phyloP scores from a whole-genome alignment of 2,113 vertebrate species.

The Percina caprodes region DNA sequence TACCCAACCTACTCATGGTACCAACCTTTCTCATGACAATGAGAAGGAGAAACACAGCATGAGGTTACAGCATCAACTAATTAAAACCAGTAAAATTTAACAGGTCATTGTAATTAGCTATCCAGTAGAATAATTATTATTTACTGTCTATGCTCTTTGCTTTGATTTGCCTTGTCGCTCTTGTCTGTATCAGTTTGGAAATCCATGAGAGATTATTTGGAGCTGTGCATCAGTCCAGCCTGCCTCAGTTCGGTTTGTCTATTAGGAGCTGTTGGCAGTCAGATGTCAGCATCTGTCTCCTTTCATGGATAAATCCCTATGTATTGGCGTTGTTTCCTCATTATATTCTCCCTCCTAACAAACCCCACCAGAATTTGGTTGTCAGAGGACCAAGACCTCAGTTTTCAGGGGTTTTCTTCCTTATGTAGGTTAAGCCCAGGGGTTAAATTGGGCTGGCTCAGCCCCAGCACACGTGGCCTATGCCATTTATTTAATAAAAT shows the following conservation, averaged over 20 bases:
- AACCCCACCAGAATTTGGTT: conserved; percentile 31
- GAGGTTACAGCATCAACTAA: not conserved
- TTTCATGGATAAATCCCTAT: conserved; percentile 37
- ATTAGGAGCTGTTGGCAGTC: conserved; percentile 57
- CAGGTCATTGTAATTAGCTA: not conserved
- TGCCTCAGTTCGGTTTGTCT: conserved; percentile 41
- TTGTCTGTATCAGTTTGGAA: conserved; percentile 15
- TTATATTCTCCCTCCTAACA: conserved; percentile 44
- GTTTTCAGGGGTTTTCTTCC: conserved; percentile 19
- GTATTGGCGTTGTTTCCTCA: conserved; percentile 44
- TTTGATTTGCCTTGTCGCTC: conserved; percentile 34
- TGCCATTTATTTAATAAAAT: too few relatives aligned
- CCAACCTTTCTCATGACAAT: not conserved
- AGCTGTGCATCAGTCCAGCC: conserved; percentile 33
- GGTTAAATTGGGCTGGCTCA: too few relatives aligned
- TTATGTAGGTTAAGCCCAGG: not conserved
- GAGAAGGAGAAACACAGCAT: not conserved
- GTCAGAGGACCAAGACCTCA: conserved; percentile 21
- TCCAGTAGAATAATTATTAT: conserved; percentile 8
- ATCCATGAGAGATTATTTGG: conserved; percentile 33
- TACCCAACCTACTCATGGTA: too few relatives aligned
- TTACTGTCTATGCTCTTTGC: conserved; percentile 17
- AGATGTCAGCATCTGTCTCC: conserved; percentile 45
- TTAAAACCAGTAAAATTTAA: not conserved
- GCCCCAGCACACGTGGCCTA: too few relatives aligned